Evolutionary conservation across 2,113 vertebrate genomes (phyloP).

Genomic region (Spilogale gracilis): DNA sequence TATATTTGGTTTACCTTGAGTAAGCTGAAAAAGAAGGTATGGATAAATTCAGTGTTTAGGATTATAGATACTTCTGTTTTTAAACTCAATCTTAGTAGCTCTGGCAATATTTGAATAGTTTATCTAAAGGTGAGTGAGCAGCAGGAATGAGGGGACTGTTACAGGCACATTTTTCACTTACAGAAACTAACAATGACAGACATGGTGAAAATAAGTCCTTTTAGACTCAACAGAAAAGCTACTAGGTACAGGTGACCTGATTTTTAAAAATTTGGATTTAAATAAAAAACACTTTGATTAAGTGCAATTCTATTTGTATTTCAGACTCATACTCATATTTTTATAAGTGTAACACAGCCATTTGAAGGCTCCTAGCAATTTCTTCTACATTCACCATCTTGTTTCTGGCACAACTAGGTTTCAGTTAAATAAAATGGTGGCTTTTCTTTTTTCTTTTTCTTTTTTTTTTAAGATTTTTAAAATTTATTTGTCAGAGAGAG

Average conservation of each 20-base stretch:
- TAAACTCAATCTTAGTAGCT: not conserved
- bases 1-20: not conserved
- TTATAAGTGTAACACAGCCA: not conserved
- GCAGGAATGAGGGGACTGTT: not conserved
- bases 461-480: not conserved
- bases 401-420: not conserved
- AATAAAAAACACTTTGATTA: constrained; percentile 46
- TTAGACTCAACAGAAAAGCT: not conserved
- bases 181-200: not conserved
- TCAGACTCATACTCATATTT: constrained; percentile 11
- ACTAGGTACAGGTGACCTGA: constrained; percentile 50
- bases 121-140: not conserved
- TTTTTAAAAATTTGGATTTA: constrained; percentile 64
- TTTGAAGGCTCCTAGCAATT: not conserved
- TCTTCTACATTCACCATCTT: not conserved
- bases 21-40: not conserved
- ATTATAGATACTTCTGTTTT: not conserved
- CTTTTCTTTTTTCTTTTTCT: not conserved
- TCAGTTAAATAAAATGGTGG: constrained; percentile 29
- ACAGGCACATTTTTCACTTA: constrained; percentile 33
- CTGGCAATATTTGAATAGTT: constrained; percentile 7
- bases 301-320: constrained; percentile 42
- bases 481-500: not conserved
- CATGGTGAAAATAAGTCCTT: not conserved
- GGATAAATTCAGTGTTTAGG: not conserved